Evolutionary conservation across 2,113 vertebrate genomes (phyloP).

Genomic region (Pampusana beccarii): DNA sequence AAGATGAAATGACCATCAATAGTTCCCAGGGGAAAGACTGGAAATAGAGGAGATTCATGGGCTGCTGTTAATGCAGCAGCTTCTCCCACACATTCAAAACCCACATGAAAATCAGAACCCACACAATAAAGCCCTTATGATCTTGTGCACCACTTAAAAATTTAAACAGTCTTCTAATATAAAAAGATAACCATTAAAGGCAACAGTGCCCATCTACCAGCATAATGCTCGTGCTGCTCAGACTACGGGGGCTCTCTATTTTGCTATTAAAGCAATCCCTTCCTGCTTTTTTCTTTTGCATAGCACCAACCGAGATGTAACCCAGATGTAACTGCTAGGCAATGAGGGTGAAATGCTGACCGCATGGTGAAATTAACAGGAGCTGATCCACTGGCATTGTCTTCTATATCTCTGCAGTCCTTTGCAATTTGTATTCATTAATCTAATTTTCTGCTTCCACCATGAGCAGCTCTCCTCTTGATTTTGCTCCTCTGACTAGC

Average conservation of each 20-base stretch:
- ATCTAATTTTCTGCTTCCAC: neutral
- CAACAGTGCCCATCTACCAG: neutral
- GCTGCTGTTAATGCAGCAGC: conserved; percentile 32
- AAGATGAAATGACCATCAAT: conserved; percentile 71
- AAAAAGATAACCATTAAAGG: neutral
- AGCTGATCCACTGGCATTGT: neutral
- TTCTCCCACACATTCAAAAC: conserved; percentile 37
- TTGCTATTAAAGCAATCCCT: neutral
- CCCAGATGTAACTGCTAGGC: neutral
- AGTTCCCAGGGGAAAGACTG: conserved; percentile 26
- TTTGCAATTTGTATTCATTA: neutral
- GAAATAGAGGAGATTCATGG: conserved; percentile 55
- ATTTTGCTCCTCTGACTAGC: neutral
- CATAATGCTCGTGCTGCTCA: neutral
- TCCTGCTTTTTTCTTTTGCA: neutral
- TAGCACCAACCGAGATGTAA: neutral
- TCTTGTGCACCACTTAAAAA: neutral
- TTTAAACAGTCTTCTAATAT: conserved; percentile 3
- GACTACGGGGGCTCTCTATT: neutral
- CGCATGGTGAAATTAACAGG: neutral
- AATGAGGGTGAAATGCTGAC: neutral
- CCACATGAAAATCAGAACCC: conserved; percentile 1
- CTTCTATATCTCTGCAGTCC: neutral
- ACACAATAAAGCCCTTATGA: neutral
- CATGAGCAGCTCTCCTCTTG: neutral